Base-by-base conservation (phyloP, 2,797 vertebrate genomes). In the Oryzias sinensis region DNA sequence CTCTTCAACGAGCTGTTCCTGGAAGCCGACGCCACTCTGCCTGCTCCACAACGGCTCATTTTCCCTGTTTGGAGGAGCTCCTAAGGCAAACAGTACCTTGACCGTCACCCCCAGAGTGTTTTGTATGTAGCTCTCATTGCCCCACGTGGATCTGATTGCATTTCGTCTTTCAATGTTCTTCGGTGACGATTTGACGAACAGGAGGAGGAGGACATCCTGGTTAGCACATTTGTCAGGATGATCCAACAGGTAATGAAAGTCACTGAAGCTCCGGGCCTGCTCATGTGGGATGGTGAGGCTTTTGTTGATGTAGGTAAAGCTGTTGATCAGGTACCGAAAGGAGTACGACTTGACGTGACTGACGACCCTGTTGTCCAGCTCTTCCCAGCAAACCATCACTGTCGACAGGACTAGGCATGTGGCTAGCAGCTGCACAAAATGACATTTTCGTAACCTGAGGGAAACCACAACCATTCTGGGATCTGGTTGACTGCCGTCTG, bases 111-210 rank as follows among this genome's bases (percentile, higher is more conserved):
- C 90, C 13, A 97, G 90, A 1, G 17, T 37, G 6, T 37, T 86
- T 14, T 0, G 70, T 56, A 93, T 90, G 7, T 94, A 96, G 8
- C 82, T 72, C 81, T 97, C 95, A 0, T 95, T 97, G 15, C 97
- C 97, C 97, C 97, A 99, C 0, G 97, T 98, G 2, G 88, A 90
- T 48, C 97, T 91, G 74, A 99, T 98, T 7, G 93, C 92, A 2
- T 89, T 86, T 5, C 97, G 89, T 33, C 95, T 87, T 42, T 89
- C 70, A 0, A 74, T 80, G 83, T 97, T 98, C 74, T 93, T 90
- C 0, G 96, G 95, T 1, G 94, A 92, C 0, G 92, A 93, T 79
- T 99, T 99, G 50, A 99, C 92, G 63, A 99, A 94, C 69, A 98
- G 76, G 8, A 99, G 83, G 1, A 99, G 94, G 14, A 99, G 92